Percentiles rank a stretch among this genome's conserved stretches.
Conservation (phyloP, 2,113 vertebrate genomes). For the Silurus meridionalis region DNA sequence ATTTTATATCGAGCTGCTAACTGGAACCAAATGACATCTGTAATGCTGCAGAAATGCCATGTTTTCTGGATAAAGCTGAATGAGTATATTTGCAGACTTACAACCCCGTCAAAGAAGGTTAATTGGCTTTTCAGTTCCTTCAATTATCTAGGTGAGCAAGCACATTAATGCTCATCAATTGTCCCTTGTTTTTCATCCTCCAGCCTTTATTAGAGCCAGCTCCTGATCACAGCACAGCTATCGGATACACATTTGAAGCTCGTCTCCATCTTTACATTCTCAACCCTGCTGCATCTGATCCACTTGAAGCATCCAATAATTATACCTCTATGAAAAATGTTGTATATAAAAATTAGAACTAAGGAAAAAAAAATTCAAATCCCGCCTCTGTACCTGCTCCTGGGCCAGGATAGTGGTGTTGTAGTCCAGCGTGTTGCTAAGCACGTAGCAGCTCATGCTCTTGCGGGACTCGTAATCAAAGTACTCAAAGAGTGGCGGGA, state of each 20-base stretch:
- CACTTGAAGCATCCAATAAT: background rate
- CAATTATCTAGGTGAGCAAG: background rate
- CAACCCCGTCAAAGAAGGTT: background rate
- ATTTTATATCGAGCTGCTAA: too few species aligned
- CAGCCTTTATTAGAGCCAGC: background rate
- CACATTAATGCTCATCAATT: background rate
- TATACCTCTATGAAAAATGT: too few species aligned
- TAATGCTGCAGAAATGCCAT: background rate
- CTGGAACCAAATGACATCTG: too few species aligned
- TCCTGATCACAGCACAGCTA: background rate
- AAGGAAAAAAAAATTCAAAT: too few species aligned
- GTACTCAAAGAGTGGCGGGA: constrained; percentile 96
- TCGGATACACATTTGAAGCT: too few species aligned
- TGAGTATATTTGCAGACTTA: background rate
- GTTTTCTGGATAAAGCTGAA: background rate
- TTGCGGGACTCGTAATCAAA: constrained; percentile 98
- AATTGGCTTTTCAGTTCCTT: background rate
- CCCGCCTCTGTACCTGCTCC: constrained; percentile 82
- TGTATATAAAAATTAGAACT: background rate
- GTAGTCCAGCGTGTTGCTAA: constrained; percentile 94
- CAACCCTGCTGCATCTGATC: background rate
- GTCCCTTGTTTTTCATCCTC: background rate
- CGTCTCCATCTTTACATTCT: background rate
- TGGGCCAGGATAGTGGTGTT: constrained; percentile 92
- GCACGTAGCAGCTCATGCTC: constrained; percentile 97